Evolutionary conservation across 2,113 vertebrate species (phyloP).

Genomic region (Rhabdornis inornatus): DNA sequence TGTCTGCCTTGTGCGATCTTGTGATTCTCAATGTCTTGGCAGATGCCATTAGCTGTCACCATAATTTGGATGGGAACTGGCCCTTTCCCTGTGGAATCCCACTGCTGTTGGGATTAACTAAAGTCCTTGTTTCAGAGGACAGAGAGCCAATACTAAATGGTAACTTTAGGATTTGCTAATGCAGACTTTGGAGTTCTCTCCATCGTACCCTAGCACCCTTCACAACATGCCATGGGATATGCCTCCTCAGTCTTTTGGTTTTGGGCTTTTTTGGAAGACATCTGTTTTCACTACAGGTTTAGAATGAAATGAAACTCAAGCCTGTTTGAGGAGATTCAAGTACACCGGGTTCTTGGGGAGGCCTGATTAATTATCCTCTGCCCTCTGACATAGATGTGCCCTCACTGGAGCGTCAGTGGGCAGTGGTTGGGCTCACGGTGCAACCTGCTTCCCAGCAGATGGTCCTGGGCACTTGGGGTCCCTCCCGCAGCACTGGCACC

Average conservation of each 20-base stretch:
- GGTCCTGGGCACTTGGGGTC: not conserved
- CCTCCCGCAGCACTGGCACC: not conserved
- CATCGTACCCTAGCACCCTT: not conserved
- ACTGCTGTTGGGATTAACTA: not conserved
- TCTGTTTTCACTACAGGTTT: not conserved
- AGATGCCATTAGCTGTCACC: not conserved
- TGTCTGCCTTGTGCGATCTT: not conserved
- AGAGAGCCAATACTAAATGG: not conserved
- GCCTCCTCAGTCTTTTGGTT: not conserved
- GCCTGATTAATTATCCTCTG: not conserved
- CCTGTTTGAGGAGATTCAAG: not conserved
- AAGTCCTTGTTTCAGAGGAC: not conserved
- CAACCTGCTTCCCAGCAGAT: not conserved
- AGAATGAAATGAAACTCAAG: not conserved
- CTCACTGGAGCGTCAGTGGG: not conserved
- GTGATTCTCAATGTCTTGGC: not conserved
- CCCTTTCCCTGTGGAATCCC: not conserved
- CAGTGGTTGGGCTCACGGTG: not conserved
- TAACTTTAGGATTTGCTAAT: not conserved
- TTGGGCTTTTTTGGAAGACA: not conserved
- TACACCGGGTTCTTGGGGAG: not conserved
- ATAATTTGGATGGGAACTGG: not conserved
- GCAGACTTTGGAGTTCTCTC: not conserved
- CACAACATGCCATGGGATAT: not conserved
- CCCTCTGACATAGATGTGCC: not conserved